Evolutionary conservation across 23 tunicate species (phyloP), one percentile per base, ranked within the genome.

Genomic region (Oikopleura dioica): DNA sequence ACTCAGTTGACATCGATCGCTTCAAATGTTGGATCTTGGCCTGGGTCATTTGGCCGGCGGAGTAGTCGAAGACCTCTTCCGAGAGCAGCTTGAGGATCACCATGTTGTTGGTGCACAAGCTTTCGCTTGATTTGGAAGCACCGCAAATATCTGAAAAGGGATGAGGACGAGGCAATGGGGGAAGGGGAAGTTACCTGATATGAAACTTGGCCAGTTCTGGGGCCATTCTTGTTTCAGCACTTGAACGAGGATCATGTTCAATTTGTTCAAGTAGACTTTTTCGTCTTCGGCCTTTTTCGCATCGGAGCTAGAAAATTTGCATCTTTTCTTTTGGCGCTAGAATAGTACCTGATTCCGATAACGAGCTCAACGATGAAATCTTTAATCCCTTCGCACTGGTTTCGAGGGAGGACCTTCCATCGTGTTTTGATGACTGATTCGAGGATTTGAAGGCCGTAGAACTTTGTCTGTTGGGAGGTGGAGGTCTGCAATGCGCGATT

Each of bases 191-290:
- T 9, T 63, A 63, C 72, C 72, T 24, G 72, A 87, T 76, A 94
- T 94, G 50, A 94, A 94, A 31, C 88, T 81, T 9, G 99, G 99
- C 99, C 99, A 94, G 79, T 94, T 94, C 50, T 86, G 83, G 2
- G 99, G 99, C 99, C 99, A 94, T 55, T 94, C 99, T 79, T 94
- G 99, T 68, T 94, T 94, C 75, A 94, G 78, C 28, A 94, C 86
- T 77, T 94, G 99, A 37, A 94, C 99, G 68, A 94, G 79, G 69
- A 94, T 94, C 83, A 94, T 82, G 82, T 94, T 94, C 35, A 94
- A 76, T 81, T 94, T 94, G 31, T 84, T 85, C 30, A 94, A 80
- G 69, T 94, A 94, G 2, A 94, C 86, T 44, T 83, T 86, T 38
- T 94, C 89, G 69, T 94, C 86, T 68, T 94, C 99, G 36, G 83